Evolutionary conservation across 2,888 invertebrate species (phyloP).

Genomic region (Eupithecia insigniata): DNA sequence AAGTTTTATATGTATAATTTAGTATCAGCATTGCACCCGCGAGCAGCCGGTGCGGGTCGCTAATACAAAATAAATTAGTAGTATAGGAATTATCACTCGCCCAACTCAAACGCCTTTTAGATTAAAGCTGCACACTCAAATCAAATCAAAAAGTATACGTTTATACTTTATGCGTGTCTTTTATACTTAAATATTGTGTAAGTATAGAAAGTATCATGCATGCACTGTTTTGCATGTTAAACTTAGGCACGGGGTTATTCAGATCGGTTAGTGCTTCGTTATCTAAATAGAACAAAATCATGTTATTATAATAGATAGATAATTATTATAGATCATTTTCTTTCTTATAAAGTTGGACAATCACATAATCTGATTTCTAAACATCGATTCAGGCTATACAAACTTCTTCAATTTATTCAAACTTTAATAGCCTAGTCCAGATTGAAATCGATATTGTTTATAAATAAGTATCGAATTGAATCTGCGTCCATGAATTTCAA

Average conservation of each 20-base stretch:
- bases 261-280: not conserved
- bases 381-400: not conserved
- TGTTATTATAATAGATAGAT: too few species aligned
- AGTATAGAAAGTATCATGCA: not conserved
- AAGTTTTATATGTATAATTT: too few species aligned
- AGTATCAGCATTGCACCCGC: too few species aligned
- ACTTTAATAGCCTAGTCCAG: not conserved
- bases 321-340: not conserved
- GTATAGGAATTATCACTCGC: not conserved
- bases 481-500: conserved; percentile 36
- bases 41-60: too few species aligned
- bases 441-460: not conserved
- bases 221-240: not conserved
- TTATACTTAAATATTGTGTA: not conserved
- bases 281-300: too few species aligned
- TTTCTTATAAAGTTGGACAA: not conserved
- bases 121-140: not conserved
- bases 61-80: too few species aligned
- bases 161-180: not conserved
- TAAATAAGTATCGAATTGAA: conserved; percentile 5
- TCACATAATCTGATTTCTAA: not conserved
- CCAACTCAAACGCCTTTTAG: not conserved
- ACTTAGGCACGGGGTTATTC: not conserved
- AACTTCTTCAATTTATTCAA: not conserved
- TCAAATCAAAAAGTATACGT: not conserved